These are phyloP conservation scores for Ceratothoa steindachneri DNA, from an alignment of 2,888 invertebrate genomes.

Conservation along the genomic window DNA sequence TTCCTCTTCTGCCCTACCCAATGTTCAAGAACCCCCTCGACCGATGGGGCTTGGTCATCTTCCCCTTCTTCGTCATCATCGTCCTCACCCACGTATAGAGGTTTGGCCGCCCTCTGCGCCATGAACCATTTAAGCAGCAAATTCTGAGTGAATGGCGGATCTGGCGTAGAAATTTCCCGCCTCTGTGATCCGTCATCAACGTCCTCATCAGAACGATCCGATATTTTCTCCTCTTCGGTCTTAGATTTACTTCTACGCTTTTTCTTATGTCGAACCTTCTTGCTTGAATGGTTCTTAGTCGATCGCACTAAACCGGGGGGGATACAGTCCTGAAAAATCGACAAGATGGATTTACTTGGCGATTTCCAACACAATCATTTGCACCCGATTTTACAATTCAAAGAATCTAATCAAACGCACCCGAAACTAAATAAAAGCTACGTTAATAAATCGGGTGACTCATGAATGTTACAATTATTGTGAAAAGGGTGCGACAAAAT, in stretches of 20 bases:
- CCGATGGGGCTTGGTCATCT: conserved; percentile 20
- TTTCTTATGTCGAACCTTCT: conserved; percentile 23
- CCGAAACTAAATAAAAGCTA: background rate
- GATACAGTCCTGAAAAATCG: conserved; percentile 44
- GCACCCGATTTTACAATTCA: conserved; percentile 19
- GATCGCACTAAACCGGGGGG: conserved; percentile 34
- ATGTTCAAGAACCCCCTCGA: too few relatives aligned
- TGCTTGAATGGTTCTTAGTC: background rate
- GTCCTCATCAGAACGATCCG: background rate
- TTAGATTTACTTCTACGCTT: conserved; percentile 12
- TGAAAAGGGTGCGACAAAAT: too few relatives aligned
- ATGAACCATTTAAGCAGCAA: conserved; percentile 44
- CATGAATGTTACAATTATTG: too few relatives aligned
- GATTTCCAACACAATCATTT: conserved; percentile 14
- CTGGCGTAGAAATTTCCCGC: conserved; percentile 10
- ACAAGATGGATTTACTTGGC: conserved; percentile 45
- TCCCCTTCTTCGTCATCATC: conserved; percentile 16
- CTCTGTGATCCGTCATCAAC: background rate
- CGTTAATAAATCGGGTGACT: too few relatives aligned
- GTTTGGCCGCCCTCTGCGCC: conserved; percentile 31
- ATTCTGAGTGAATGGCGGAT: conserved; percentile 22
- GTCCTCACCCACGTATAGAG: conserved; percentile 28
- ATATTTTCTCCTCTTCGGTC: background rate
- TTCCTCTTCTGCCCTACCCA: background rate
- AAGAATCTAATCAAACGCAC: conserved; percentile 9